Evolutionary conservation across 1,140 invertebrate species (phyloP).

Genomic region (Dendrolimus punctatus): DNA sequence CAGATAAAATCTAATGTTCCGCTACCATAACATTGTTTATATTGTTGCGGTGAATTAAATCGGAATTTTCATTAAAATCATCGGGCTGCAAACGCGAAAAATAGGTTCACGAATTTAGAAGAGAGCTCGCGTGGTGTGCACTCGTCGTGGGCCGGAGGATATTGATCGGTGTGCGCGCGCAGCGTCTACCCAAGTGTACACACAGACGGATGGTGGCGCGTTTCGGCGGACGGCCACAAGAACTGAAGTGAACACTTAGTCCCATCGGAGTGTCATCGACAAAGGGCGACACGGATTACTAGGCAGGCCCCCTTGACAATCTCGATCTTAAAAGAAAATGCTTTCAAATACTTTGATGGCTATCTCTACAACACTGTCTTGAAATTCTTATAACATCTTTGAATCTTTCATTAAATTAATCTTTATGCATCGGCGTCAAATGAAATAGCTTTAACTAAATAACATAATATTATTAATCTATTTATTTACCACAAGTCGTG

Average conservation of each 20-base stretch:
- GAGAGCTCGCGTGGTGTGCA: constrained; percentile 43
- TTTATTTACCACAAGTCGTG: no score
- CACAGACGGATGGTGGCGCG: constrained; percentile 56
- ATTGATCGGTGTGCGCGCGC: constrained; percentile 69
- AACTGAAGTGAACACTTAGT: constrained; percentile 56
- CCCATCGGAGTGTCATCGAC: constrained; percentile 45
- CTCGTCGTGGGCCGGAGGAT: constrained; percentile 43
- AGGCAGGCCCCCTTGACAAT: no score
- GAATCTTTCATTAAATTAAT: no score
- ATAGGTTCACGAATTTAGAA: constrained; percentile 50
- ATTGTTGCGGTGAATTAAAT: constrained; percentile 12
- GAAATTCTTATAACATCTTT: no score
- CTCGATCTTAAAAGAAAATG: no score
- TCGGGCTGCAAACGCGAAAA: constrained; percentile 31
- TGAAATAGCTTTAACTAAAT: no score
- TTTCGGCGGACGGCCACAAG: constrained; percentile 47
- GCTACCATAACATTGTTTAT: constrained; percentile 18
- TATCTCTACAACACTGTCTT: no score
- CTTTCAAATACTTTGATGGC: no score
- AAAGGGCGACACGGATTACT: no score
- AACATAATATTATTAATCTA: no score
- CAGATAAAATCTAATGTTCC: neutral
- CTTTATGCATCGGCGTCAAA: no score
- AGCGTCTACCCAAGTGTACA: constrained; percentile 50
- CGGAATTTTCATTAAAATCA: constrained; percentile 23